Conservation (phyloP, 2,113 vertebrate species). For the Microtus pennsylvanicus region DNA sequence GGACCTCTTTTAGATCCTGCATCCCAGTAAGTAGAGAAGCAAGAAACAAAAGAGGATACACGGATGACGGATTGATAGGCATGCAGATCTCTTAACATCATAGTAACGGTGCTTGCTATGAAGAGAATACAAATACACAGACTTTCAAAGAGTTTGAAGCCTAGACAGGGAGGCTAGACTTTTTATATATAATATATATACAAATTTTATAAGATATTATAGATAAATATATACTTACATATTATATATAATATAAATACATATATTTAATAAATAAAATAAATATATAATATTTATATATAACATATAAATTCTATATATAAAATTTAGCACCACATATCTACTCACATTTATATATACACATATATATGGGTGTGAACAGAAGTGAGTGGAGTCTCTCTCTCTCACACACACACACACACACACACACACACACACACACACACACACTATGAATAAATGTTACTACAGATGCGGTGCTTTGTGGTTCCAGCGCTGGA, state of each 20-base stretch:
- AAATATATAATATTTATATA: too few relatives aligned
- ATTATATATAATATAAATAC: too few relatives aligned
- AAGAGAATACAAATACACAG: neutral
- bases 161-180: neutral
- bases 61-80: rapidly evolving
- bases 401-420: too few relatives aligned
- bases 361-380: neutral
- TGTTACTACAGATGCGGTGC: neutral
- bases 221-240: too few relatives aligned
- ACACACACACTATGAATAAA: neutral
- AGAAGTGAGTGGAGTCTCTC: too few relatives aligned
- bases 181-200: too few relatives aligned
- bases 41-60: neutral
- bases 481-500: neutral
- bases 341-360: neutral
- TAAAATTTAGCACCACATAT: too few relatives aligned
- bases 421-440: neutral
- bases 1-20: neutral
- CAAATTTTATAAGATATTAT: too few relatives aligned
- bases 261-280: too few relatives aligned
- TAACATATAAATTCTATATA: too few relatives aligned
- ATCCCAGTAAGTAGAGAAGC: neutral
- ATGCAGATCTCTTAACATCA: neutral
- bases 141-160: neutral
- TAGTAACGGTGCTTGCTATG: neutral